Conservation (phyloP, 2,888 invertebrate species). For the Drosophila falleni region DNA sequence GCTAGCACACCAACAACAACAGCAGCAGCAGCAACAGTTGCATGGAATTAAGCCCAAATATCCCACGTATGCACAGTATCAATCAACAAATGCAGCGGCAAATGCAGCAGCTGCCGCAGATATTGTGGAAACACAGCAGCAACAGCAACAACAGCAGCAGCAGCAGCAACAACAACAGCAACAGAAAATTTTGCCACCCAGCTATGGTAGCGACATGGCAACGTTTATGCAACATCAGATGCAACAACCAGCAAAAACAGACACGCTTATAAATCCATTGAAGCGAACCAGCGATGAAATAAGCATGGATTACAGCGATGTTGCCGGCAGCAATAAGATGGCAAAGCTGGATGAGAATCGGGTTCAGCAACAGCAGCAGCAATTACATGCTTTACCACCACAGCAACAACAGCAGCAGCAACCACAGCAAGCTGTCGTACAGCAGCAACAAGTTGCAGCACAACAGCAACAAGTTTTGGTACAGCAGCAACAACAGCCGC, state of each 20-base stretch:
- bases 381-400: conserved; percentile 31
- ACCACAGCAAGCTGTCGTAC: conserved; percentile 22
- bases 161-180: conserved; percentile 56
- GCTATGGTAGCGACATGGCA: conserved; percentile 76
- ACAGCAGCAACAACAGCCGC: conserved; percentile 26
- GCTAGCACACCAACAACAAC: conserved; percentile 35
- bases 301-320: conserved; percentile 77
- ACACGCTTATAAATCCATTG: conserved; percentile 67
- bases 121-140: conserved; percentile 52
- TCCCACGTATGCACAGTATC: conserved; percentile 83
- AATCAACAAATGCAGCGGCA: conserved; percentile 74
- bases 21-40: conserved; percentile 52
- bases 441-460: conserved; percentile 21
- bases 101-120: conserved; percentile 67
- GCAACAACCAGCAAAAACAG: conserved; percentile 71
- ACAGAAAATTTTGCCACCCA: conserved; percentile 70
- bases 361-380: conserved; percentile 36
- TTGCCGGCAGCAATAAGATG: conserved; percentile 71
- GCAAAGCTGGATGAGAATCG: conserved; percentile 72
- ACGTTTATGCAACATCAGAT: conserved; percentile 83
- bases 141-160: conserved; percentile 45
- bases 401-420: conserved; percentile 44
- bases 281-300: conserved; percentile 78
- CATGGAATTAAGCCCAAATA: conserved; percentile 68
- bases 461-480: conserved; percentile 24